Percentiles rank a stretch among this genome's conserved stretches.
These are phyloP conservation scores for Mareca penelope DNA, from an alignment of 2,797 vertebrate genomes.

Conservation along the genomic window DNA sequence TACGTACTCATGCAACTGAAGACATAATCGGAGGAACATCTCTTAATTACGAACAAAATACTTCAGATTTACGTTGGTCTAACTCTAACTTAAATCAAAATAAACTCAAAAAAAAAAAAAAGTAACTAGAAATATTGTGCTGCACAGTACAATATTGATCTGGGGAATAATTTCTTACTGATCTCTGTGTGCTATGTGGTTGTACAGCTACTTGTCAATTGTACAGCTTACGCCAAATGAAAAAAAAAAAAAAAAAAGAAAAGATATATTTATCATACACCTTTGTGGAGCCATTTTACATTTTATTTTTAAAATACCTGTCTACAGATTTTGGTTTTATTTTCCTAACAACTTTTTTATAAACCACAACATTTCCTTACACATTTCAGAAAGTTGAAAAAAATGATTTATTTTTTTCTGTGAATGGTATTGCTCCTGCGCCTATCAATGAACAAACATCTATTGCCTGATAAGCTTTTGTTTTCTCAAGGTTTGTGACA, in stretches of 20 bases:
- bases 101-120: background rate
- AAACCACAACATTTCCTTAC: background rate
- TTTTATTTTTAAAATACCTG: slow-evolving; percentile 20
- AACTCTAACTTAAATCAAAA: background rate
- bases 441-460: background rate
- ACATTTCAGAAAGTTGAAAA: background rate
- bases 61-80: background rate
- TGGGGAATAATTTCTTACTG: background rate
- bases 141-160: background rate
- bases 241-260: background rate
- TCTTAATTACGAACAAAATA: background rate
- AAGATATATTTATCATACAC: background rate
- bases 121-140: background rate
- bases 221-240: background rate
- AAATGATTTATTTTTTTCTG: background rate
- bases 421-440: background rate
- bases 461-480: background rate
- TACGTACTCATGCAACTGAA: background rate
- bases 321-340: background rate
- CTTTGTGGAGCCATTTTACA: background rate
- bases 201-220: background rate
- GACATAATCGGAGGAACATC: background rate
- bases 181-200: background rate
- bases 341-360: background rate
- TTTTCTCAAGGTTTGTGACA: background rate